Percentiles rank a stretch among this genome's conserved stretches.
These are phyloP conservation scores for Parambassis ranga DNA, from an alignment of 2,797 vertebrate genomes.

Conservation along the genomic window DNA sequence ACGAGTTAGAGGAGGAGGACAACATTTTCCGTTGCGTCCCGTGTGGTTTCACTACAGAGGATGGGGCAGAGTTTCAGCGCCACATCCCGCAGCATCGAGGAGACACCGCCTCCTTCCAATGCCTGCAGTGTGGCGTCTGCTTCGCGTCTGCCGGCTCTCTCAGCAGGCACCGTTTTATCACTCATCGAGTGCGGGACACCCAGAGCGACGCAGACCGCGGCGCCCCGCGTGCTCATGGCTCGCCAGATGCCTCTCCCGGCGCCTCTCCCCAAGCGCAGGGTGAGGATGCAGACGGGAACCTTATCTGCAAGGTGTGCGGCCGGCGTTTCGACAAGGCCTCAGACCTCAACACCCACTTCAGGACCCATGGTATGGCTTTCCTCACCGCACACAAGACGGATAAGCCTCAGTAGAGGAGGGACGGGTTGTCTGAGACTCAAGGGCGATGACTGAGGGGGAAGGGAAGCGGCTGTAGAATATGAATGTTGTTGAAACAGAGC, in stretches of 20 bases:
- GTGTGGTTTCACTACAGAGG: slow-evolving; percentile 83
- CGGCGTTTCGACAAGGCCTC: slow-evolving; percentile 89
- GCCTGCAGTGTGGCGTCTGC: slow-evolving; percentile 93
- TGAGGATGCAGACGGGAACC: slow-evolving; percentile 76
- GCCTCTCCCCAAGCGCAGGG: slow-evolving; percentile 61
- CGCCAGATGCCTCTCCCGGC: slow-evolving; percentile 75
- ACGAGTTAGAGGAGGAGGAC: slow-evolving; percentile 75
- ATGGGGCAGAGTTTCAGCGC: slow-evolving; percentile 81
- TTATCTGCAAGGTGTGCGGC: slow-evolving; percentile 90
- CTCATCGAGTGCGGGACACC: slow-evolving; percentile 88
- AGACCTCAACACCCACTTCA: slow-evolving; percentile 95
- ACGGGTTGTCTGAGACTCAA: neutral
- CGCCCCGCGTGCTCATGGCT: slow-evolving; percentile 45
- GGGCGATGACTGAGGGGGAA: neutral
- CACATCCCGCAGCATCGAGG: slow-evolving; percentile 87
- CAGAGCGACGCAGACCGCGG: slow-evolving; percentile 64
- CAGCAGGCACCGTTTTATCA: slow-evolving; percentile 92
- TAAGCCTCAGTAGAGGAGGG: slow-evolving; percentile 76
- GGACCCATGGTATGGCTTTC: slow-evolving; percentile 97
- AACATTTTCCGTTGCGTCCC: slow-evolving; percentile 81
- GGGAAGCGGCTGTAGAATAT: slow-evolving; percentile 34
- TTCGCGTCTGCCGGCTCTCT: slow-evolving; percentile 92
- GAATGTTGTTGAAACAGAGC: slow-evolving; percentile 62
- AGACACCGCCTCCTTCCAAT: slow-evolving; percentile 86
- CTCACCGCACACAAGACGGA: slow-evolving; percentile 91